Percentiles rank a stretch among this genome's conserved stretches.
Conservation (phyloP, 2,113 vertebrate genomes). For the Tragelaphus buxtoni region DNA sequence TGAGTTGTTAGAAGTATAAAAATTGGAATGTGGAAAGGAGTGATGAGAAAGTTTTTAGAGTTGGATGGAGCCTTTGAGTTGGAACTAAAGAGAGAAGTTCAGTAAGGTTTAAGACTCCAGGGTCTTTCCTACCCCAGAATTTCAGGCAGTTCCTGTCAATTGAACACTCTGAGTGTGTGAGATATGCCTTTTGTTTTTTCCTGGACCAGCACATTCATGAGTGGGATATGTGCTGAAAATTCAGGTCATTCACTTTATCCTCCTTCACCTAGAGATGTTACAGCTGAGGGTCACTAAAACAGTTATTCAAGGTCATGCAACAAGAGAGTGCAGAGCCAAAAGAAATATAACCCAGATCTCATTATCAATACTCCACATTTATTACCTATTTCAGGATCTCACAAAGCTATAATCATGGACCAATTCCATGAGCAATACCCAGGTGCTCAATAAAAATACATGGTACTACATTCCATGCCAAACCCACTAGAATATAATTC, state of each 20-base stretch:
- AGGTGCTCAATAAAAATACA: neutral
- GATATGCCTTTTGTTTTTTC: neutral
- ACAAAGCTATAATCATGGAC: neutral
- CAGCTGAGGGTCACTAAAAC: neutral
- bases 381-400: neutral
- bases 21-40: neutral
- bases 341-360: neutral
- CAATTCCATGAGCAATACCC: neutral
- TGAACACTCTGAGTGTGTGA: neutral
- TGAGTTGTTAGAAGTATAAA: constrained; percentile 18
- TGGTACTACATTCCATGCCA: neutral
- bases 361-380: neutral
- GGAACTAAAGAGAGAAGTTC: neutral
- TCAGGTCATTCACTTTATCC: neutral
- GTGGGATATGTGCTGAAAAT: neutral
- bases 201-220: neutral
- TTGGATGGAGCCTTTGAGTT: neutral
- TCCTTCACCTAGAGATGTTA: neutral
- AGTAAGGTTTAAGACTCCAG: neutral
- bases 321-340: neutral
- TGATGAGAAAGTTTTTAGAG: neutral
- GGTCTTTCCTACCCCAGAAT: neutral
- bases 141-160: neutral
- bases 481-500: neutral
- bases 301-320: neutral